These are phyloP conservation scores for Delichon dasypus DNA, from an alignment of 2,797 vertebrate species.

Conservation along the genomic window DNA sequence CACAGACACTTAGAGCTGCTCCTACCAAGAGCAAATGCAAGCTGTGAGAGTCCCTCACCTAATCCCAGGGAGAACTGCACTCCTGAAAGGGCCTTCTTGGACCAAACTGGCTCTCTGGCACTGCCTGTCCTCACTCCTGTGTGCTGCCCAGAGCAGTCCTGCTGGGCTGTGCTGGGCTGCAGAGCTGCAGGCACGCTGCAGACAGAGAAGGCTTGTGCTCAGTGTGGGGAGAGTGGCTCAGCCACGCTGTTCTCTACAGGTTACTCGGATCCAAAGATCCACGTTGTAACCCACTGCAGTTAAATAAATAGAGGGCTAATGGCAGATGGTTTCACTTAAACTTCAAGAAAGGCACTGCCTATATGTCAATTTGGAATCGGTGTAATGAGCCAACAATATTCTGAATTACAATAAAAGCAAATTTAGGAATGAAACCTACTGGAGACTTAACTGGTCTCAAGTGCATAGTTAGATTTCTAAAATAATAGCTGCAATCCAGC, in stretches of 20 bases:
- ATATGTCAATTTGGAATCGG: constrained; percentile 13
- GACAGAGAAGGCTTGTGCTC: neutral
- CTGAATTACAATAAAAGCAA: constrained; percentile 49
- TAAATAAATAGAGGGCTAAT: constrained; percentile 54
- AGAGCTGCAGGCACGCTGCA: neutral
- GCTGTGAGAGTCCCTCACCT: neutral
- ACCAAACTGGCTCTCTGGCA: neutral
- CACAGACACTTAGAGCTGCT: neutral
- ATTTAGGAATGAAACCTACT: constrained; percentile 51
- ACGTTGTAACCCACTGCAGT: neutral
- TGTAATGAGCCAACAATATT: constrained; percentile 46
- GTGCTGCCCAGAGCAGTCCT: neutral
- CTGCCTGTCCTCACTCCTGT: neutral
- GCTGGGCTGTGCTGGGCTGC: neutral
- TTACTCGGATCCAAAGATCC: constrained; percentile 9
- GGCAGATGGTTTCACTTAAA: constrained; percentile 65
- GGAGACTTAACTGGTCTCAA: constrained; percentile 53
- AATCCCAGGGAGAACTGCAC: neutral
- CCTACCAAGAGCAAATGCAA: neutral
- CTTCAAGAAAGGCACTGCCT: constrained; percentile 25
- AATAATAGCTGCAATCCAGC: constrained; percentile 55
- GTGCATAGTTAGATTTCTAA: constrained; percentile 51
- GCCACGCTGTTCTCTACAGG: neutral
- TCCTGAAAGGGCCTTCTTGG: neutral
- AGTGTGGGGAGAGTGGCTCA: neutral